These are phyloP conservation scores for Cheilosia pagana DNA, from an alignment of 2,888 invertebrate species.

Conservation along the genomic window DNA sequence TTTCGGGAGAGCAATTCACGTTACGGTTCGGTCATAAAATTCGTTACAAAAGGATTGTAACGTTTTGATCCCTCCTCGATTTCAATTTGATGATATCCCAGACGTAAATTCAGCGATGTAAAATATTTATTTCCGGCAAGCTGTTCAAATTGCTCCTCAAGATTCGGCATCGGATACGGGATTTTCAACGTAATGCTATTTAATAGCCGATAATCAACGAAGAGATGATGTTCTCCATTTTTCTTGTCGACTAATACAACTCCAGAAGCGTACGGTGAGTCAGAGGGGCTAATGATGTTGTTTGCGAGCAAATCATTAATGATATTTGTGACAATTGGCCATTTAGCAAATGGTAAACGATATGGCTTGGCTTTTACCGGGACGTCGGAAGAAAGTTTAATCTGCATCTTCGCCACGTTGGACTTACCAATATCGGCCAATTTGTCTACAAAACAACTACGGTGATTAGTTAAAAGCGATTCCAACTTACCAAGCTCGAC, in stretches of 20 bases:
- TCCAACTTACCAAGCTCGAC: too few relatives aligned
- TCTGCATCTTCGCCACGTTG: constrained; percentile 58
- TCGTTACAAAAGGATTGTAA: too few relatives aligned
- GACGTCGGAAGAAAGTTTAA: constrained; percentile 21
- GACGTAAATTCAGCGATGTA: too few relatives aligned
- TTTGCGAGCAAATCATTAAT: constrained; percentile 45
- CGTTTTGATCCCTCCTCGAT: constrained; percentile 54
- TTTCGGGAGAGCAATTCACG: too few relatives aligned
- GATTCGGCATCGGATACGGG: too few relatives aligned
- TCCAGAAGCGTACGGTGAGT: constrained; percentile 63
- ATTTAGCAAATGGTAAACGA: constrained; percentile 67
- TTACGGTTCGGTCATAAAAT: too few relatives aligned
- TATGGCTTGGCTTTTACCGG: constrained; percentile 63
- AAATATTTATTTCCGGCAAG: too few relatives aligned
- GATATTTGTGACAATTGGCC: constrained; percentile 46
- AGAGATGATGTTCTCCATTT: constrained; percentile 69
- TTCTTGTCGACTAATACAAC: constrained; percentile 72
- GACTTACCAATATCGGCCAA: constrained; percentile 41
- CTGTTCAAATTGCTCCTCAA: too few relatives aligned
- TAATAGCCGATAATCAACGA: constrained; percentile 55
- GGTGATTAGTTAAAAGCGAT: constrained; percentile 20
- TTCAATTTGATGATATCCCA: constrained; percentile 73
- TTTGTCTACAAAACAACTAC: constrained; percentile 16
- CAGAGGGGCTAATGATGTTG: constrained; percentile 62
- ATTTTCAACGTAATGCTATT: too few relatives aligned